A percentile compares a stretch with the other conserved stretches of the same genome.
phyloP scores from a whole-genome alignment of 37 sponge, comb jelly and placozoan genomes.

The Agelas oroides region DNA sequence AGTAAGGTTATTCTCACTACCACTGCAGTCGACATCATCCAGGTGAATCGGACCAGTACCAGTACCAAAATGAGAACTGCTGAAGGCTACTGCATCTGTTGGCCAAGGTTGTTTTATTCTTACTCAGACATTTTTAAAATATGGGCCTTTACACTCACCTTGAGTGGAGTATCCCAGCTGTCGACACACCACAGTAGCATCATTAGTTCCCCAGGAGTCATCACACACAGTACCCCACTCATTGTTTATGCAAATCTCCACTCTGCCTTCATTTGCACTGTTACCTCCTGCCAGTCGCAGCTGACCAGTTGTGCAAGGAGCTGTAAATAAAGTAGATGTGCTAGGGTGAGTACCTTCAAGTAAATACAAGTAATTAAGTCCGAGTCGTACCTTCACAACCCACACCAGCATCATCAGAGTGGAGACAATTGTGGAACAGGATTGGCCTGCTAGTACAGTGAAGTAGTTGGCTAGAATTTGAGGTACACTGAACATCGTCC shows the following conservation, averaged over 20 bases:
- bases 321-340: not conserved
- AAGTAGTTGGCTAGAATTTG: not conserved
- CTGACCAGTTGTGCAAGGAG: constrained; percentile 19
- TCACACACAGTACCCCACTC: constrained; percentile 7
- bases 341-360: too few species aligned
- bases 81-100: constrained; percentile 19
- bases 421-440: not conserved
- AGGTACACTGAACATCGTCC: constrained; percentile 6
- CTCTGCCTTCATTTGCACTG: constrained; percentile 2
- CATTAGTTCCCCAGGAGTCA: not conserved
- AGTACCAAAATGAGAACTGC: constrained; percentile 15
- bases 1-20: constrained; percentile 2
- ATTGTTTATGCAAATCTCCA: constrained; percentile 1
- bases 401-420: not conserved
- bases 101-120: too few species aligned
- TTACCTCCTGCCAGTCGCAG: constrained; percentile 8
- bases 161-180: constrained; percentile 4
- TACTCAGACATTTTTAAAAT: too few species aligned
- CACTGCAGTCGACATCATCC: constrained; percentile 5
- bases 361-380: too few species aligned
- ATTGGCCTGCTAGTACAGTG: not conserved
- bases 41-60: constrained; percentile 11
- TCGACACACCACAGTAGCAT: constrained; percentile 11
- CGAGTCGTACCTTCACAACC: not conserved
- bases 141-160: too few species aligned